These are phyloP conservation scores for Scopus umbretta DNA, from an alignment of 2,113 vertebrate genomes.

Conservation along the genomic window DNA sequence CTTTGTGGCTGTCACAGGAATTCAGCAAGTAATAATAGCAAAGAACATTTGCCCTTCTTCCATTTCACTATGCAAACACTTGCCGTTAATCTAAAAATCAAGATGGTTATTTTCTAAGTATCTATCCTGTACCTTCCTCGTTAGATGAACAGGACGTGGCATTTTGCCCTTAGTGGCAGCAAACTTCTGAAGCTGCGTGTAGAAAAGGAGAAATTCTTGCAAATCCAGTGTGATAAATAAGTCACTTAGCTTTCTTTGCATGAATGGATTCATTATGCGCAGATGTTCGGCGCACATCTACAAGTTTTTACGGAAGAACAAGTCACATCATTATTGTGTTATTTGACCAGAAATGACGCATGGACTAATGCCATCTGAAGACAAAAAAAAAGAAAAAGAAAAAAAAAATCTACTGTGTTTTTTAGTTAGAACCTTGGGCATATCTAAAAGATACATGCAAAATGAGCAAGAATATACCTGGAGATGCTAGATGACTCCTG, in stretches of 20 bases:
- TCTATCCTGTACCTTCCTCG: neutral
- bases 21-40: neutral
- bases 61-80: neutral
- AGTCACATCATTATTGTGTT: constrained; percentile 58
- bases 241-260: constrained; percentile 39
- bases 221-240: constrained; percentile 48
- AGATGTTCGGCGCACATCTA: constrained; percentile 67
- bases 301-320: constrained; percentile 65
- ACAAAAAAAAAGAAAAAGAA: neutral
- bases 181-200: neutral
- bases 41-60: neutral
- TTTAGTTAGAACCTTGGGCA: neutral
- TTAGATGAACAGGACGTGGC: neutral
- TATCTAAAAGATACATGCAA: neutral
- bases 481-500: neutral
- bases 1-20: neutral
- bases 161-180: neutral
- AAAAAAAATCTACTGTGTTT: neutral
- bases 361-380: constrained; percentile 13
- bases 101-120: neutral
- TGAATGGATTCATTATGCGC: constrained; percentile 75
- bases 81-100: neutral
- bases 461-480: constrained; percentile 24
- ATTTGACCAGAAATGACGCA: constrained; percentile 63
- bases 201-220: constrained; percentile 14